Conservation (phyloP, 2,888 invertebrate genomes). For the Zaprionus obscuricornis region DNA sequence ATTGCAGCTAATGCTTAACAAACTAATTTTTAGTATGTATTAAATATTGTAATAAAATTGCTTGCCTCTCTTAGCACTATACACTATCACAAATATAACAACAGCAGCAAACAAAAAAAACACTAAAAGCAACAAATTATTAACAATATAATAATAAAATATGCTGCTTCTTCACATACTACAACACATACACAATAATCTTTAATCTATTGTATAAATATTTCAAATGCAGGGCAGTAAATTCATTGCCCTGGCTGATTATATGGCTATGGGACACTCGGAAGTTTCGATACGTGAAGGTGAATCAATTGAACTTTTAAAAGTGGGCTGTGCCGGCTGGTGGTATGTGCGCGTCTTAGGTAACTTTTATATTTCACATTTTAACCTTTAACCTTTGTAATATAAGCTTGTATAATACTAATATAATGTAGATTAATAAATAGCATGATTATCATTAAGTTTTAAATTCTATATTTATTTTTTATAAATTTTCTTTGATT, state of each 20-base stretch:
- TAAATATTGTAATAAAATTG: no score
- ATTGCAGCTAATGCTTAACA: no score
- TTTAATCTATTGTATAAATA: conserved; percentile 42
- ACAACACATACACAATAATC: conserved; percentile 18
- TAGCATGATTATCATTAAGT: conserved; percentile 19
- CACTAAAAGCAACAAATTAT: no score
- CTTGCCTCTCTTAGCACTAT: no score
- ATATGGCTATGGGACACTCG: conserved; percentile 94
- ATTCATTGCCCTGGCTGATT: conserved; percentile 95
- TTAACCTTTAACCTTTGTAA: no score
- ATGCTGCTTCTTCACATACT: conserved; percentile 69
- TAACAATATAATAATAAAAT: conserved; percentile 4
- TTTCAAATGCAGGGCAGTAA: conserved; percentile 88
- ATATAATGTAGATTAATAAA: no score
- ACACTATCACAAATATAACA: no score
- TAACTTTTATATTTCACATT: conserved; percentile 79
- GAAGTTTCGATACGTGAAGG: conserved; percentile 96
- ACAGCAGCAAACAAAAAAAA: no score
- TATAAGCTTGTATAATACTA: no score
- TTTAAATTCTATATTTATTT: background rate
- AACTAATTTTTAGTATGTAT: no score
- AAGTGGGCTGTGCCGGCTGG: conserved; percentile 98
- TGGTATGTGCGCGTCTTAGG: conserved; percentile 96
- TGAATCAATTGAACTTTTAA: conserved; percentile 94
- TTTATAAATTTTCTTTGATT: background rate